Evolutionary conservation across 1,140 invertebrate genomes (phyloP).

Genomic region (Temnothorax nylanderi): DNA sequence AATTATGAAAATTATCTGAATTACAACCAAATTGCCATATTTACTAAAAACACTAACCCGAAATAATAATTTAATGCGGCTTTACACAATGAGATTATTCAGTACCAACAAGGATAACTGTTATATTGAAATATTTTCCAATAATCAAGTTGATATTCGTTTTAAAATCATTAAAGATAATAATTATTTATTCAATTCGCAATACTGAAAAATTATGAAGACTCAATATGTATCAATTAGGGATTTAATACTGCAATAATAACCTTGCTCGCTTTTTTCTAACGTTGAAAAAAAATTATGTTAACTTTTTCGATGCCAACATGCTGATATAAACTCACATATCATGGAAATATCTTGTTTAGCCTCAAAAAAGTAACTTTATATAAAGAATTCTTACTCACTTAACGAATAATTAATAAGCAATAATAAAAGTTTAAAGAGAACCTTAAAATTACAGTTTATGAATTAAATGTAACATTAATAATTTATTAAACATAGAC

Average conservation of each 20-base stretch:
- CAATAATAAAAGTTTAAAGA: neutral
- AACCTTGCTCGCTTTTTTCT: neutral
- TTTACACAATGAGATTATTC: conserved; percentile 25
- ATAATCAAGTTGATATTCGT: neutral
- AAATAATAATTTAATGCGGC: conserved; percentile 31
- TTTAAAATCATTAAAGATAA: neutral
- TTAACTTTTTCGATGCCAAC: neutral
- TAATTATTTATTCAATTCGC: neutral
- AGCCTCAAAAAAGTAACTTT: neutral
- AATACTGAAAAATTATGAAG: neutral
- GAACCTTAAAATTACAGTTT: neutral
- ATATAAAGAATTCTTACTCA: neutral
- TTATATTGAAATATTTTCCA: neutral
- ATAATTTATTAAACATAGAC: neutral
- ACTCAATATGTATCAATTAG: neutral
- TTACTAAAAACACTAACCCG: conserved; percentile 16
- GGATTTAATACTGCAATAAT: neutral
- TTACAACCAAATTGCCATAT: conserved; percentile 8
- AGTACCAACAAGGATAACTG: neutral
- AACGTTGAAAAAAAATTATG: neutral
- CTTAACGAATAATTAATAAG: neutral
- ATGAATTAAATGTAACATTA: neutral
- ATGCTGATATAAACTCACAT: neutral
- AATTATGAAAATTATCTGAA: neutral
- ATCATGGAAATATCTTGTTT: neutral